Base-by-base conservation (phyloP, 1,140 invertebrate genomes). In the Rhizoglyphus robini region DNA sequence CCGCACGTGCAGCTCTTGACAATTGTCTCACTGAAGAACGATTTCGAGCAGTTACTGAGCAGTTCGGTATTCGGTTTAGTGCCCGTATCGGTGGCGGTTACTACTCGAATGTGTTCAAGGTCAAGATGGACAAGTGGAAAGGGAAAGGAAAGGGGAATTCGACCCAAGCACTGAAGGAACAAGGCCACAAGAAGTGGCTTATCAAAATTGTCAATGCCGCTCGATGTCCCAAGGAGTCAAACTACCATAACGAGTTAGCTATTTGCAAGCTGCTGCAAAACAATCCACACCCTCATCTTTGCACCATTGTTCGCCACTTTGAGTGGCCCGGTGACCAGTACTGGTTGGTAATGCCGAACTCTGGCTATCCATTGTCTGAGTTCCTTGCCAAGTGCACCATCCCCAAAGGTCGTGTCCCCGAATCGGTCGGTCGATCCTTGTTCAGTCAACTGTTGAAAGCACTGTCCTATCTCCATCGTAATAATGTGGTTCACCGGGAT, bases 171-270 rank as follows among this genome's bases (percentile, higher is more conserved):
- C 8, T 11, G 8, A 8, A 41, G 8, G 8, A 11, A 11, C 8
- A 18, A 41, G 18, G 8, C 8, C 8, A 41, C 18, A 30, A 32
- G 29, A 46, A 60, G 13, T 20, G 31, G n/a, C 8, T 60, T 32
- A 13, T 27, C 58, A 60, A 60, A 46, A 60, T 60, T 46, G 58
- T 60, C 29, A 46, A 60, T 46, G 32, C n/a, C 11, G 58, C 23
- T 32, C 27, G 58, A n/a, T 60, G 58, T 32, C 58, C 58, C 2
- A 60, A 60, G 27, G 13, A n/a, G n/a, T 60, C 58, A 3, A 60
- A 60, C 29, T 60, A 60, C 29, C 30, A 34, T 4, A 46, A 34
- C 29, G 58, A 60, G 27, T n/a, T 60, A 3, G 8, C 15, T 20
- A 23, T 60, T 46, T 60, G 32, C 27, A 34, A 46, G 15, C 25